Evolutionary conservation across 2,888 invertebrate genomes (phyloP), one percentile per base, ranked within the genome.

Genomic region (Leptopilina myrica): DNA sequence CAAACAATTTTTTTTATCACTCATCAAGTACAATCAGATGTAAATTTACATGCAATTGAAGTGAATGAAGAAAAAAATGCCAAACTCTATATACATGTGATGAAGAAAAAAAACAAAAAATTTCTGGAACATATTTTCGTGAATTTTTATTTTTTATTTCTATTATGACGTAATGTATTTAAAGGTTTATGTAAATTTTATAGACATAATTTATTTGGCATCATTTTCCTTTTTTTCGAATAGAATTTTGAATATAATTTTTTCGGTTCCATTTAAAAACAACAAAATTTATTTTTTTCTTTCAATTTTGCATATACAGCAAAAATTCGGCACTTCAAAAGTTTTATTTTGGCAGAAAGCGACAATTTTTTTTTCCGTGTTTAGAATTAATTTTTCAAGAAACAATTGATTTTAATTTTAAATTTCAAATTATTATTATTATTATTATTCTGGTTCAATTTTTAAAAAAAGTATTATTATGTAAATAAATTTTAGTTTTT

Each of bases 11-110:
- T 33, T 26, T 69, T 69, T 69, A 33, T 53, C 69, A 53, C 20
- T 53, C 33, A 69, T 53, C 53, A 64, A n/a, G 53, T 14, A 69
- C 26, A 53, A 69, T 67, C 46, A 67, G 46, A 67, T 66, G 66
- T 46, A 46, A 66, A 43, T 69, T 66, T 46, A 8, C 43, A 7
- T 11, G 5, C 20, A 66, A 49, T 49, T 49, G 49, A 49, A 49
- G 20, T 2, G n/a, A 15, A 20, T 20, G 20, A 5, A 69, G 7
- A 49, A 69, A 53, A 53, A 26, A 8, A 69, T 26, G 12, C 26
- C 12, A 46, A 53, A 69, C 26, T 69, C 11, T 20, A 20, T 20
- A 20, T 59, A 46, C 46, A 5, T 33, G 0, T 33, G 11, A 46
- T 12, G 4, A 49, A 49, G n/a, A 49, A 49, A 49, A 49, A 49